Base-by-base conservation (phyloP, 2,113 vertebrate genomes). In the Sinocyclocheilus grahami region DNA sequence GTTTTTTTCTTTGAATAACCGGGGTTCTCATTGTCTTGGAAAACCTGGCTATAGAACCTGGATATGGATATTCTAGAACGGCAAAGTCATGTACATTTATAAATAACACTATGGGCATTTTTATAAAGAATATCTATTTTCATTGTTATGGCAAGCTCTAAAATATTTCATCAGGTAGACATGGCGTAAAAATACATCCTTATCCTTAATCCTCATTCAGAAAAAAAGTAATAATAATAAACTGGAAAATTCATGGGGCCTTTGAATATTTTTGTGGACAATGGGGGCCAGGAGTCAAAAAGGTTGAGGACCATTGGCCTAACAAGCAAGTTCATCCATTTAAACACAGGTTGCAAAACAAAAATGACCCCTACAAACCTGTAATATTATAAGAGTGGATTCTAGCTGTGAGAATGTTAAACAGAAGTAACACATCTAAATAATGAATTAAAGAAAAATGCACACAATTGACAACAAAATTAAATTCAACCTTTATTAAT, bases 401-500 rank as follows among this genome's bases (percentile, higher is more conserved):
- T 20, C 1, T 22, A 78, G 13, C 7, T 30, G 48, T 37, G 3
- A 11, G 30, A 33, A 78, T 9, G 14, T 84, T 39, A 60, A 74
- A 62, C n/a, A 11, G 20, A 14, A 62, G 10, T 46, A 22, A 42
- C 46, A 12, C 12, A 27, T 24, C 75, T 16, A 39, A 55, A 18
- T 18, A 11, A 48, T 12, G 53, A 1, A 27, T 42, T 9, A 24
- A 67, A 13, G n/a, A 79, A 80, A 80, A 65, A 51, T 42, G 3
- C 48, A 72, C n/a, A 75, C 65, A 86, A 27, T 22, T 84, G 48
- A 75, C 63, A 71, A 86, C 69, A 77, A 60, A 85, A 87, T 92
- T 93, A 90, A 94, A 94, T 93, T 94, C 93, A 95, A 95, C 92
- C 94, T 96, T 96, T 95, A 96, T 95, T 91, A 89, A 89, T 86